A percentile compares a stretch with the other conserved stretches of the same genome.
Conservation (phyloP, 2,888 invertebrate species). For the Crocallis elinguaria region DNA sequence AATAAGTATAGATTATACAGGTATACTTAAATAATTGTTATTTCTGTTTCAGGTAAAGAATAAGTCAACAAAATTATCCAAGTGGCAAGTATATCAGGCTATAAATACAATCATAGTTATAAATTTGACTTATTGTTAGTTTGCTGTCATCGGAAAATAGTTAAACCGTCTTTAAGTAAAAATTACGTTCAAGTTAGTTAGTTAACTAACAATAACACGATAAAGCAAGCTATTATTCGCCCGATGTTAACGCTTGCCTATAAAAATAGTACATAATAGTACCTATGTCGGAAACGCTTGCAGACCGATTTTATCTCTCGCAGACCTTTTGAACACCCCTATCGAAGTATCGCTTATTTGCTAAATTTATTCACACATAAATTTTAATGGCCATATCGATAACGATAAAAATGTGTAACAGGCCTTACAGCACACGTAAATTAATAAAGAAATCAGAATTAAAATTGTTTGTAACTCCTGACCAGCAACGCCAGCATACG, state of each 20-base stretch:
- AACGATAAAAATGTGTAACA: constrained; percentile 24
- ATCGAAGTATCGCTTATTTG: constrained; percentile 13
- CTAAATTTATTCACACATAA: constrained; percentile 33
- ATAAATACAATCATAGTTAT: background rate
- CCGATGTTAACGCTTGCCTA: no score
- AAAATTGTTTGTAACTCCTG: background rate
- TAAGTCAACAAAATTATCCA: background rate
- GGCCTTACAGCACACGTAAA: background rate
- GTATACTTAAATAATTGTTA: no score
- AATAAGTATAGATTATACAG: no score
- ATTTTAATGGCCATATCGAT: constrained; percentile 32
- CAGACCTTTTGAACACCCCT: constrained; percentile 5
- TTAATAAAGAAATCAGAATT: background rate
- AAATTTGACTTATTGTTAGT: background rate
- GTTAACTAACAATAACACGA: no score
- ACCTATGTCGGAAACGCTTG: no score
- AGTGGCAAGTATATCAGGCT: background rate
- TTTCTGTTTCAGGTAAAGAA: background rate
- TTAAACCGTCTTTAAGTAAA: no score
- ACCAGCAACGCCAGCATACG: no score
- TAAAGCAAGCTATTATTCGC: no score
- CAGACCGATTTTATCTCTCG: background rate
- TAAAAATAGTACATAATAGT: no score
- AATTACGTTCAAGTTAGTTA: no score
- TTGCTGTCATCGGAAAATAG: background rate